phyloP scores from a whole-genome alignment of 2,797 vertebrate species.

The Austrolebias charrua region DNA sequence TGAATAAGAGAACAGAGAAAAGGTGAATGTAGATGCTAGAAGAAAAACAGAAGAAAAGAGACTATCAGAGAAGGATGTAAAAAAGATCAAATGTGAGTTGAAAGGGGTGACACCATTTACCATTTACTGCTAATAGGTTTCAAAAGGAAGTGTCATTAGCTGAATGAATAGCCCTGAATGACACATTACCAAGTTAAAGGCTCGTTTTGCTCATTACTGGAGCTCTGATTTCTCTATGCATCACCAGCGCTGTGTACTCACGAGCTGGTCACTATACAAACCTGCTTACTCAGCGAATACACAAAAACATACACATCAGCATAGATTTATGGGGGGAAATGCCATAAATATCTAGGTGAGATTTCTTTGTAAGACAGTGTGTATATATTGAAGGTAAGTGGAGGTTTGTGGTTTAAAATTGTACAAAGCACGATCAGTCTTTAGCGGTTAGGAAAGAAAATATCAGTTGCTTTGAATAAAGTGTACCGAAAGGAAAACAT shows the following conservation, averaged over 20 bases:
- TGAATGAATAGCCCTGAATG: slow-evolving; percentile 75
- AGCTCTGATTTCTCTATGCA: slow-evolving; percentile 67
- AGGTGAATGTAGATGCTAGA: background rate
- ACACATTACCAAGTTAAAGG: slow-evolving; percentile 77
- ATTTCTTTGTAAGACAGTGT: slow-evolving; percentile 15
- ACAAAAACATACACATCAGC: slow-evolving; percentile 4
- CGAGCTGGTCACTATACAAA: slow-evolving; percentile 45
- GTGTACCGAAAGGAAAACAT: slow-evolving; percentile 2
- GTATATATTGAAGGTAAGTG: slow-evolving; percentile 12
- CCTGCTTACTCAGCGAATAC: slow-evolving; percentile 65
- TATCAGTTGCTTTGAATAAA: slow-evolving; percentile 19
- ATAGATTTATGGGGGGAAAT: slow-evolving; percentile 1
- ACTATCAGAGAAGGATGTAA: background rate
- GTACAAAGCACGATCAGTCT: background rate
- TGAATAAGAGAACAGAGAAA: background rate
- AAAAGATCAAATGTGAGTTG: slow-evolving; percentile 49
- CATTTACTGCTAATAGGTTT: slow-evolving; percentile 72
- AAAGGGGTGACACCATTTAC: slow-evolving; percentile 71
- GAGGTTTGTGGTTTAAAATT: slow-evolving; percentile 14
- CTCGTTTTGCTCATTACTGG: slow-evolving; percentile 73
- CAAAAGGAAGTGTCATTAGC: slow-evolving; percentile 73
- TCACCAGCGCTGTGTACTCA: slow-evolving; percentile 50
- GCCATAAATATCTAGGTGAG: slow-evolving; percentile 16
- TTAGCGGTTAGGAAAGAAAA: slow-evolving; percentile 13
- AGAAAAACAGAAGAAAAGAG: background rate